Conservation (phyloP, 2,113 vertebrate species). For the Pongo abelii region DNA sequence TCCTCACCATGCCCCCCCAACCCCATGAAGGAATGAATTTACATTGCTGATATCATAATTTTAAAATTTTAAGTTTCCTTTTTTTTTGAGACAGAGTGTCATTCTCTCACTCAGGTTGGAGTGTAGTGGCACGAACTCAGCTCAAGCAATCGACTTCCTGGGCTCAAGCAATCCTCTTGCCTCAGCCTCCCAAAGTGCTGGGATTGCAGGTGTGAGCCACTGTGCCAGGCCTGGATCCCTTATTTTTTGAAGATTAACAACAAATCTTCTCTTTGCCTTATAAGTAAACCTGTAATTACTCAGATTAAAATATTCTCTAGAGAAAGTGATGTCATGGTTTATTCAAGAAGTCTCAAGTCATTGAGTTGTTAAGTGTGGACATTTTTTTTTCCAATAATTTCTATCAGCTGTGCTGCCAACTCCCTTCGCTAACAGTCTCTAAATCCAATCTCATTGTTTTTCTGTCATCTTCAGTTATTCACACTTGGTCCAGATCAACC, state of each 20-base stretch:
- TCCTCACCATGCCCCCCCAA: neutral
- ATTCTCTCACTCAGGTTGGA: no score
- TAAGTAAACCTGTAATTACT: conserved; percentile 34
- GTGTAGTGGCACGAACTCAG: no score
- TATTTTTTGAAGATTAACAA: neutral
- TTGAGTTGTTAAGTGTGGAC: neutral
- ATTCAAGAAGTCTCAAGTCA: neutral
- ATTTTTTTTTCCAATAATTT: conserved; percentile 5
- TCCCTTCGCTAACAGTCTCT: neutral
- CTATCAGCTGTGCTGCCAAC: neutral
- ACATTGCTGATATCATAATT: no score
- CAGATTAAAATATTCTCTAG: neutral
- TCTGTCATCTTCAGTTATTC: neutral
- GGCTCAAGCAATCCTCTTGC: no score
- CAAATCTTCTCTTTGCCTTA: neutral
- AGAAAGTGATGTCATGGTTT: neutral
- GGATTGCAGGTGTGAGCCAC: no score
- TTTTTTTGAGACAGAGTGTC: no score
- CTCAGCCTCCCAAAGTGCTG: no score
- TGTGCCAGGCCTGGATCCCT: neutral
- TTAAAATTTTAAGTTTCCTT: no score
- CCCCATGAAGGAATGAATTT: neutral
- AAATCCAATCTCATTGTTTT: neutral
- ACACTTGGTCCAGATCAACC: neutral
- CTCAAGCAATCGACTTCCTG: no score